A percentile compares a stretch with the other conserved stretches of the same genome.
Conservation (phyloP, 1,140 invertebrate genomes). For the Brevipalpus yothersi region DNA sequence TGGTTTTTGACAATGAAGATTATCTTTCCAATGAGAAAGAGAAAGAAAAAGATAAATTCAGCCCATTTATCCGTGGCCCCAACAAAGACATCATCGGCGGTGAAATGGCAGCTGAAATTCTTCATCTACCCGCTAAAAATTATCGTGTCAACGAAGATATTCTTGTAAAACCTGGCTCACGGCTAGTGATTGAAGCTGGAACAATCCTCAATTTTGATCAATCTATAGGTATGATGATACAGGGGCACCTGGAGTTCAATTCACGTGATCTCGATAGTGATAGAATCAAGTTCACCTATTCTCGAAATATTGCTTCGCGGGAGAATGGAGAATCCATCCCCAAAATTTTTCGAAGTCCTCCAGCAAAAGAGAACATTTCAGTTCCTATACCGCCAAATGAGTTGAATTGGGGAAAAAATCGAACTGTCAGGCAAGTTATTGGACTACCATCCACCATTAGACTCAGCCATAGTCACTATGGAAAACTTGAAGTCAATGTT, state of each 20-base stretch:
- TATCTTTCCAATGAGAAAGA: conserved; percentile 15
- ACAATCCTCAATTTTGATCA: conserved; percentile 56
- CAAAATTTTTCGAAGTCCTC: background rate
- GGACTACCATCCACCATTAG: background rate
- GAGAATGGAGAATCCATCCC: background rate
- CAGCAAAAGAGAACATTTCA: too few relatives aligned
- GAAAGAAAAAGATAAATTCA: conserved; percentile 10
- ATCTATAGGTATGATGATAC: conserved; percentile 85
- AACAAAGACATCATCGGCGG: conserved; percentile 37
- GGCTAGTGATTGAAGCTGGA: conserved; percentile 51
- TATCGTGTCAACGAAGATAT: conserved; percentile 66
- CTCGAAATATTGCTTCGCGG: background rate
- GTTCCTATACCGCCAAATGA: too few relatives aligned
- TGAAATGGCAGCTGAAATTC: conserved; percentile 52
- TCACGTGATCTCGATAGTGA: background rate
- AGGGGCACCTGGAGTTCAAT: conserved; percentile 45
- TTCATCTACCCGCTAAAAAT: conserved; percentile 42
- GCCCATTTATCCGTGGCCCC: conserved; percentile 11
- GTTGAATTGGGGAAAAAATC: background rate
- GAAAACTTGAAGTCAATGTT: conserved; percentile 35
- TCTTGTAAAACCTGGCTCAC: conserved; percentile 55
- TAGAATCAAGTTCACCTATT: conserved; percentile 1
- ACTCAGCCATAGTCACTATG: conserved; percentile 17
- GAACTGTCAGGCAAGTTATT: background rate
- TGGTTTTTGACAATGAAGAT: conserved; percentile 15